Base-by-base conservation (phyloP, 2,888 invertebrate species). In the Nebria brevicollis region DNA sequence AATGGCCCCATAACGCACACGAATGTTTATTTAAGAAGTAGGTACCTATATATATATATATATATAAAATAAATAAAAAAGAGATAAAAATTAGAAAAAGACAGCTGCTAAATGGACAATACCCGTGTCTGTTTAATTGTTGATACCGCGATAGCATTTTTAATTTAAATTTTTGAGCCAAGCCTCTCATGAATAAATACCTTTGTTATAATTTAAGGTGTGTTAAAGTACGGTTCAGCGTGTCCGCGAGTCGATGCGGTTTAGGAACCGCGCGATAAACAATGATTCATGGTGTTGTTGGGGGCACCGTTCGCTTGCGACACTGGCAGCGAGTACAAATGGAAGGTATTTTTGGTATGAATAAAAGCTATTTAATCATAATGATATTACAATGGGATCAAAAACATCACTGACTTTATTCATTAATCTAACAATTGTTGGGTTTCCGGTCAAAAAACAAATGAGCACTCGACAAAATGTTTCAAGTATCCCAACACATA, bases 151-250 rank as follows among this genome's bases (percentile, higher is more conserved):
- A 83, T 83, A 84, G 42, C 80, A 82, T 84, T 84, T 84, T 82
- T 83, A 83, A 83, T 83, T 83, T 84, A 82, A 82, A 83, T 82
- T 84, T 84, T 83, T 82, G 81, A 83, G 85, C 84, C 85, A 84
- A 84, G 85, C 84, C 85, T 83, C 83, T 83, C 80, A 83, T 85
- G 85, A 85, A 85, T 84, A 84, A 84, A 83, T 84, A 77, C 84
- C 85, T 84, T 85, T 85, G 85, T 85, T 85, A 83, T 82, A 84
- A 83, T 84, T 85, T 85, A 84, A 85, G 85, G 85, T 84, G 85
- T 84, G 85, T 84, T 76, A 82, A 83, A 77, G 54, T 54, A 8
- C 11, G 54, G 54, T 54, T 54, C 54, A 54, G 0, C 2, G 13
- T 54, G 8, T 54, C 54, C 8, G 54, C 54, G 13, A 54, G 65